A percentile compares a stretch with the other conserved stretches of the same genome.
Conservation (phyloP, 2,888 invertebrate species). For the Drosophila buzzatii region DNA sequence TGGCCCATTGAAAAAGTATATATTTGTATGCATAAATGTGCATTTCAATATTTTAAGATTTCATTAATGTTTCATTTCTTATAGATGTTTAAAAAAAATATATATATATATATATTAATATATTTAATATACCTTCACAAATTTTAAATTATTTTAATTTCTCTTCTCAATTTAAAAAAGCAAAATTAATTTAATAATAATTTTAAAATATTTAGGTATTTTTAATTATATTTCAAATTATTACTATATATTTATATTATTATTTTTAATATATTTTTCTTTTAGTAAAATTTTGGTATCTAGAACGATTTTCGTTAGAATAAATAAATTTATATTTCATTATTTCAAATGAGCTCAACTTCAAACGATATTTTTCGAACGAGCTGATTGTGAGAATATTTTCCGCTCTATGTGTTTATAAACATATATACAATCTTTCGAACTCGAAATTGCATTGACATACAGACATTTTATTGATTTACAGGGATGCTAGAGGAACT, state of each 20-base stretch:
- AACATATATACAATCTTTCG: slow-evolving; percentile 3
- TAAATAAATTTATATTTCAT: too few species aligned
- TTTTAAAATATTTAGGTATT: neutral
- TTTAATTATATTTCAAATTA: neutral
- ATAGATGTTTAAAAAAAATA: too few species aligned
- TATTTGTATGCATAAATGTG: too few species aligned
- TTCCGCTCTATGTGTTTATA: neutral
- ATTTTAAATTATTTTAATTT: too few species aligned
- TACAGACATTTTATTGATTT: slow-evolving; percentile 10
- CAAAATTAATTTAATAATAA: neutral
- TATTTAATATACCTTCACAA: too few species aligned
- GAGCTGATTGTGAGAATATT: too few species aligned
- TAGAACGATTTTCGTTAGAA: too few species aligned
- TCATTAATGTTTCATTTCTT: too few species aligned
- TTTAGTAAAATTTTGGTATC: neutral
- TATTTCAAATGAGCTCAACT: neutral
- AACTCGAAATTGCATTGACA: neutral
- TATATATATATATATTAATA: too few species aligned
- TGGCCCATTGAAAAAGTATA: too few species aligned
- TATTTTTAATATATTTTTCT: neutral
- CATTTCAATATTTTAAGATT: too few species aligned
- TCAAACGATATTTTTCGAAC: neutral
- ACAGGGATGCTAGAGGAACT: neutral
- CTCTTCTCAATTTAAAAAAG: too few species aligned
- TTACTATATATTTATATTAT: neutral